Conservation (phyloP, 1,140 invertebrate species). For the Phortica variegata region DNA sequence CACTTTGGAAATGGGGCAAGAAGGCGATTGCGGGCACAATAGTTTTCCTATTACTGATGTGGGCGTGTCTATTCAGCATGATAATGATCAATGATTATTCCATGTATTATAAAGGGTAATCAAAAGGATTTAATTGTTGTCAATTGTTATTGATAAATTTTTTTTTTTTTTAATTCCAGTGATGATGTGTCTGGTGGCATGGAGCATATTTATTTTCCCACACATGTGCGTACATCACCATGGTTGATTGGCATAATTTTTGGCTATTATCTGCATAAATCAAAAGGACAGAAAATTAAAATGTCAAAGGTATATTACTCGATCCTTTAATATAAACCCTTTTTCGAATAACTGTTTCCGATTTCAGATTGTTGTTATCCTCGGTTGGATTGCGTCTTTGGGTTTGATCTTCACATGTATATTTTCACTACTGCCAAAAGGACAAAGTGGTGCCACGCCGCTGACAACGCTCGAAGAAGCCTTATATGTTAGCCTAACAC, state of each 20-base stretch:
- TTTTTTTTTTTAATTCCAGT: neutral
- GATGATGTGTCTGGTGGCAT: too few relatives aligned
- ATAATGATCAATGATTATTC: neutral
- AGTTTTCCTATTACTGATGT: neutral
- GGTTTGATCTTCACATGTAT: too few relatives aligned
- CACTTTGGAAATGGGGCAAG: conserved; percentile 64
- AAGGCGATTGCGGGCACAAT: neutral
- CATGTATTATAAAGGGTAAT: neutral
- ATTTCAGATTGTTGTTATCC: too few relatives aligned
- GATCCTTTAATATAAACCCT: too few relatives aligned
- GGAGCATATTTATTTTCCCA: conserved; percentile 22
- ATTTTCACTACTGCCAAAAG: too few relatives aligned
- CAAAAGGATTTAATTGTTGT: neutral
- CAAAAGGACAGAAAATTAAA: conserved; percentile 9
- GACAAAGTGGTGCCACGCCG: too few relatives aligned
- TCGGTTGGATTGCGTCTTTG: conserved; percentile 12
- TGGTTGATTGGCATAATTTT: conserved; percentile 63
- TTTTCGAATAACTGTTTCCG: too few relatives aligned
- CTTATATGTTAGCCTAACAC: conserved; percentile 59
- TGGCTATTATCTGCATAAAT: conserved; percentile 18
- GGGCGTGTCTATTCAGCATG: neutral
- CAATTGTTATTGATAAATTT: neutral
- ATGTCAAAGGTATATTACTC: conserved; percentile 10
- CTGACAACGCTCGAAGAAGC: neutral
- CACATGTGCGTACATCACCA: conserved; percentile 56